phyloP scores from a whole-genome alignment of 1,140 invertebrate genomes.

The Himalopsyche phryganea region DNA sequence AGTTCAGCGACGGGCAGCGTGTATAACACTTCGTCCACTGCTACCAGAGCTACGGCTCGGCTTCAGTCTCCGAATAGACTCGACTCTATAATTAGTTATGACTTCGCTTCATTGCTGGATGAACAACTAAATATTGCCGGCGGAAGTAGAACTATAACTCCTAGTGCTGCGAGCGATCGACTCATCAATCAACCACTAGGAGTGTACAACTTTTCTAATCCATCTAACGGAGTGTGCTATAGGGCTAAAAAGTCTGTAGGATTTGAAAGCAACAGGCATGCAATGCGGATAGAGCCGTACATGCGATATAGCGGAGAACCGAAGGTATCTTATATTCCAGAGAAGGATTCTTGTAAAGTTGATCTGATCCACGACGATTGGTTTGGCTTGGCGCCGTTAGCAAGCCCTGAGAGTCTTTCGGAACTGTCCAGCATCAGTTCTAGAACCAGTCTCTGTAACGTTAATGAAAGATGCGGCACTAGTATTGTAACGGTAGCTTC shows the following conservation, averaged over 20 bases:
- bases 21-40: constrained; percentile 29
- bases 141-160: constrained; percentile 28
- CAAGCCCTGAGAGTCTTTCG: constrained; percentile 80
- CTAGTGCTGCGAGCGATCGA: constrained; percentile 24
- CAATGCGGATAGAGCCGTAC: constrained; percentile 7
- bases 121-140: constrained; percentile 27
- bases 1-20: constrained; percentile 28
- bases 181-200: constrained; percentile 27
- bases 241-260: constrained; percentile 15
- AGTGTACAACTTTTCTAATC: constrained; percentile 27
- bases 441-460: constrained; percentile 46
- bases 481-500: constrained; percentile 34
- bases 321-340: constrained; percentile 9
- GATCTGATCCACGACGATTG: constrained; percentile 61
- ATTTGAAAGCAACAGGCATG: neutral
- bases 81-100: constrained; percentile 33
- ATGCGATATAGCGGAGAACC: constrained; percentile 11
- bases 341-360: constrained; percentile 34
- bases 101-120: constrained; percentile 31
- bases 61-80: constrained; percentile 31
- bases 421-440: constrained; percentile 70
- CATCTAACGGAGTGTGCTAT: constrained; percentile 25
- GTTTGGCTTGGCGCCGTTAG: constrained; percentile 71
- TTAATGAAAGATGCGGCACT: constrained; percentile 42
- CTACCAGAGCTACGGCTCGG: constrained; percentile 21